Evolutionary conservation across 2,888 invertebrate genomes (phyloP), one percentile per base, ranked within the genome.

Genomic region (Cryptocephalus moraei): DNA sequence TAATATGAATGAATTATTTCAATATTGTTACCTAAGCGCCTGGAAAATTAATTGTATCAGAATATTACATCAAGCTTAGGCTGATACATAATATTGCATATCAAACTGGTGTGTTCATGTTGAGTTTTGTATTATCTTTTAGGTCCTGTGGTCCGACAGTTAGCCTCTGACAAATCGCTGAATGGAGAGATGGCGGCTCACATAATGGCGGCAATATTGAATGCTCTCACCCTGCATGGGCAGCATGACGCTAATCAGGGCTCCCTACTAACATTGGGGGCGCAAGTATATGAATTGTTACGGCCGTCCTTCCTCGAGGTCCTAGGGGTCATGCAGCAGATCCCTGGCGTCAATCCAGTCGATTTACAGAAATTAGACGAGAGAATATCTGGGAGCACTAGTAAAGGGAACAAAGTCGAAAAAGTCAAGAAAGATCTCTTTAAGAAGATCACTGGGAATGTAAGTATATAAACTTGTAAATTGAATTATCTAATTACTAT

Each of bases 181-280:
- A 81, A 75, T 56, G 77, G 77, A 53, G 80, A 78, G 53, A 79
- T 84, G 68, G 85, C 85, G 1, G 75, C 78, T 0, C 81, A 86
- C 58, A 82, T 90, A 41, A 82, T 91, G 69, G 80, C 82, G 0
- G 82, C 86, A 1, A 81, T 90, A 54, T 55, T 70, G 39, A 68
- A 70, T 56, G 91, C 90, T 42, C 75, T 94, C 51, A 85, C 90
- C 54, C 73, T 84, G 51, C 91, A 93, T 64, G 94, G 94, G 0
- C 89, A 92, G 64, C 92, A 93, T 66, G 93, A 93, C 61, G 82
- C 86, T 9, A 89, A 89, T 73, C 90, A 88, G 66, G 86, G 90
- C 10, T 79, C 82, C 1, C 70, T 92, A 40, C 75, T 91, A 6
- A 83, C 84, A 6, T 75, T 91, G 31, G 91, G 89, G 4, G 83